Evolutionary conservation across 2,797 vertebrate species (phyloP), one percentile per base, ranked within the genome.

Genomic region (Amazonetta brasiliensis): DNA sequence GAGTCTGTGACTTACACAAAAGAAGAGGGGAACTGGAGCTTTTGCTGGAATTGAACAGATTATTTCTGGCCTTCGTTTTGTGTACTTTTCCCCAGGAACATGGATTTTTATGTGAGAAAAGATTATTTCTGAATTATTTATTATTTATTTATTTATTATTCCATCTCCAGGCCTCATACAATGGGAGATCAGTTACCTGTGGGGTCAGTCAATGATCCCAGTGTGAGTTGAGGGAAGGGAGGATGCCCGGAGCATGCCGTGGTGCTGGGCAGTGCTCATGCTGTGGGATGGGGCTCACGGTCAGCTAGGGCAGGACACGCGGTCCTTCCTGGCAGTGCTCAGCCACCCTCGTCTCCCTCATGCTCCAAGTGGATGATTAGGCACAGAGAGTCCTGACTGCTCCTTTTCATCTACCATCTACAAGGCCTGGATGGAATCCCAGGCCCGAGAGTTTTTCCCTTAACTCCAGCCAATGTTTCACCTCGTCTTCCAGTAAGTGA

Each of bases 11-110:
- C 83, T 97, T 95, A 67, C 75, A 91, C 78, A 92, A 81, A 93
- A 92, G 93, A 92, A 92, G 56, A 48, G 67, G 59, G 81, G 89
- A 92, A 92, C 75, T 11, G 6, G 85, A 96, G 89, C 74, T 94
- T 93, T 96, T 94, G 76, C 94, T 96, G 94, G 96, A 96, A 95
- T 84, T 55, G 74, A 87, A 54, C 71, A 77, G 88, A 92, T 97
- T 97, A 94, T 96, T 96, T 86, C 97, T 97, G 94, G 94, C 92
- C 84, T 94, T 84, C 37, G 31, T 55, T 87, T 90, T 97, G 93
- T 94, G 74, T 97, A 85, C 82, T 97, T 97, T 92, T 94, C 88
- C 89, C 91, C 91, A 95, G 96, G 88, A 97, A 96, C 89, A 92
- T 80, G 76, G 91, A 83, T 95, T 94, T 96, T 93, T 89, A 91